phyloP scores from a whole-genome alignment of 2,797 vertebrate genomes.

The Sebastiscus tertius region DNA sequence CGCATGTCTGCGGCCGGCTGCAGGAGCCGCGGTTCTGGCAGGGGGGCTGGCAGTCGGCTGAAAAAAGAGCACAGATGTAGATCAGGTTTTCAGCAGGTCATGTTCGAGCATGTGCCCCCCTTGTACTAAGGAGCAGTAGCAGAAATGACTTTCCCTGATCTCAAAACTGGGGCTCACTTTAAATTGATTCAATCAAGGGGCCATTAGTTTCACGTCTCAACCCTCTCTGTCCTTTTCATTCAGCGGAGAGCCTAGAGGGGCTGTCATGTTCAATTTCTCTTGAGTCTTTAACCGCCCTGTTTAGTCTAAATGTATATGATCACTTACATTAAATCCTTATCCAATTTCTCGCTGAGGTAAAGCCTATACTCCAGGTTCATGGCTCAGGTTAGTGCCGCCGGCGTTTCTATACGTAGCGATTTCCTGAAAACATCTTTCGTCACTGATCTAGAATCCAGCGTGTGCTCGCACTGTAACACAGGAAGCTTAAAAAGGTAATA shows the following conservation, averaged over 20 bases:
- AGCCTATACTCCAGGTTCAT: conserved; percentile 26
- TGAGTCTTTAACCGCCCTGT: conserved; percentile 59
- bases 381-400: conserved; percentile 36
- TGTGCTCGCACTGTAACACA: conserved; percentile 42
- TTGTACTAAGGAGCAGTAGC: conserved; percentile 39
- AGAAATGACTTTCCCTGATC: conserved; percentile 55
- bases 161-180: conserved; percentile 52
- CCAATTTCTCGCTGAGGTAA: conserved; percentile 60
- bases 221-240: conserved; percentile 47
- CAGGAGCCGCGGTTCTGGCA: conserved; percentile 97
- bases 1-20: conserved; percentile 93
- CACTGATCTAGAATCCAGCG: conserved; percentile 48
- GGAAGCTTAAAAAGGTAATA: conserved; percentile 57
- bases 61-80: conserved; percentile 62
- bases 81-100: conserved; percentile 63
- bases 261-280: conserved; percentile 69
- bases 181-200: conserved; percentile 70
- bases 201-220: conserved; percentile 65
- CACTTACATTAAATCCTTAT: conserved; percentile 65
- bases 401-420: conserved; percentile 30
- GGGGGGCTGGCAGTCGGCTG: conserved; percentile 94
- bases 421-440: conserved; percentile 53
- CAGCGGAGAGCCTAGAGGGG: conserved; percentile 49
- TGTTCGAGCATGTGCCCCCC: conserved; percentile 34
- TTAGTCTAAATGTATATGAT: conserved; percentile 68